These are phyloP conservation scores for Orbicella faveolata DNA, from an alignment of 64 coral and sea anemone genomes.

Conservation along the genomic window DNA sequence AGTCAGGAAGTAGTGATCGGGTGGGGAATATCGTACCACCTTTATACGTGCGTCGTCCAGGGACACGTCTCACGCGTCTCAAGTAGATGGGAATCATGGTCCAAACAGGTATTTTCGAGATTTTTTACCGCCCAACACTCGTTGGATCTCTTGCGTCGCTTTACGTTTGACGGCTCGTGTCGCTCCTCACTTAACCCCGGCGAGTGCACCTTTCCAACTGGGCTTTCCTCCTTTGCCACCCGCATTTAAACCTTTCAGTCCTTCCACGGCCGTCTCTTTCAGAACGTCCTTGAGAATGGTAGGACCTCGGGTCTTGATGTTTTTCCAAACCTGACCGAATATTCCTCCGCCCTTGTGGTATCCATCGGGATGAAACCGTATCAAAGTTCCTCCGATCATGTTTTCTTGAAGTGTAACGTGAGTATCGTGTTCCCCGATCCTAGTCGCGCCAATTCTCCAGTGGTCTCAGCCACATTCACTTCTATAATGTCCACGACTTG, in stretches of 20 bases:
- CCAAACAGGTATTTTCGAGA: too few species aligned
- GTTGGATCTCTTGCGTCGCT: not conserved
- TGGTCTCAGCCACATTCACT: conserved; percentile 3
- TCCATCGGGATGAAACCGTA: rapidly evolving
- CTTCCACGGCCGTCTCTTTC: too few species aligned
- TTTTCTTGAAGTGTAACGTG: conserved; percentile 35
- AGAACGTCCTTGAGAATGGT: too few species aligned
- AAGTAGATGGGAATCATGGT: conserved; percentile 1
- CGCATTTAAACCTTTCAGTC: not conserved
- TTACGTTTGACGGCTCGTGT: conserved; percentile 23
- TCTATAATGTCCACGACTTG: not conserved
- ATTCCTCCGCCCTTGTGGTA: too few species aligned
- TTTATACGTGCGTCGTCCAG: not conserved
- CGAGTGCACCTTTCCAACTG: not conserved
- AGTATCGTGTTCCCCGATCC: not conserved
- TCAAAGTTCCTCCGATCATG: not conserved
- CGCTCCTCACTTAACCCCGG: conserved; percentile 1
- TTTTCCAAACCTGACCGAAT: too few species aligned
- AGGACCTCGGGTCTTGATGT: too few species aligned
- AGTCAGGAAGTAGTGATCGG: too few species aligned
- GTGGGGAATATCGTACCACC: too few species aligned
- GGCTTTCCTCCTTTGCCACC: not conserved
- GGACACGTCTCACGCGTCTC: not conserved
- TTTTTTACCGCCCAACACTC: not conserved
- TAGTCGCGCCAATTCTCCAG: not conserved